Percentiles rank a stretch among this genome's conserved stretches.
These are phyloP conservation scores for Agonopterix subpropinquella DNA, from an alignment of 2,888 invertebrate species.

Conservation along the genomic window DNA sequence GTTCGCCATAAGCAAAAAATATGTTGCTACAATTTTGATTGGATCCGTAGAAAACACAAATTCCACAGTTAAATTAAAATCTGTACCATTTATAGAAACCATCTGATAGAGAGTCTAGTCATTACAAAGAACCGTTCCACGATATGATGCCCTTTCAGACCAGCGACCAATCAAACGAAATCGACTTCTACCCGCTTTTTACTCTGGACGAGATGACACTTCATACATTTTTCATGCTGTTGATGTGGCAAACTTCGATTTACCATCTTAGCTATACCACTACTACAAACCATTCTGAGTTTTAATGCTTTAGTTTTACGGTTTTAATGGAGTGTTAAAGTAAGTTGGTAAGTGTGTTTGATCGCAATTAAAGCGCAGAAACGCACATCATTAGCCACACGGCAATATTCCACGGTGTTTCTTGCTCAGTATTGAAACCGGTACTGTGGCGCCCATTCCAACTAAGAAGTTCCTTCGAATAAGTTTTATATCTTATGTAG, in stretches of 20 bases:
- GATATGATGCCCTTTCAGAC: conserved; percentile 53
- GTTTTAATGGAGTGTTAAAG: conserved; percentile 4
- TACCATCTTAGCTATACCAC: conserved; percentile 19
- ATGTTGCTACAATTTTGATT: no score
- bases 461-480: no score
- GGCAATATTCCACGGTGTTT: conserved; percentile 73
- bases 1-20: no score
- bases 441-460: conserved; percentile 1
- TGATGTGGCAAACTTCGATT: conserved; percentile 41
- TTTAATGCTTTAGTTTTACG: conserved; percentile 15
- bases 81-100: no score
- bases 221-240: conserved; percentile 70
- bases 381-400: conserved; percentile 68
- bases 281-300: conserved; percentile 10
- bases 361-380: conserved; percentile 71
- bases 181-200: conserved; percentile 47
- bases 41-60: no score
- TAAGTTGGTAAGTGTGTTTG: conserved; percentile 47
- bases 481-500: no score
- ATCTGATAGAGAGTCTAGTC: no score
- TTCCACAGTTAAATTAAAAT: no score
- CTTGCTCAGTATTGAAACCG: conserved; percentile 31
- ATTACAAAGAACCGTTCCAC: conserved; percentile 12
- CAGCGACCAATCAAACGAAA: conserved; percentile 51
- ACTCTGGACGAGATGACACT: conserved; percentile 49